Conservation (phyloP, 2,888 invertebrate species). For the Timema podura region DNA sequence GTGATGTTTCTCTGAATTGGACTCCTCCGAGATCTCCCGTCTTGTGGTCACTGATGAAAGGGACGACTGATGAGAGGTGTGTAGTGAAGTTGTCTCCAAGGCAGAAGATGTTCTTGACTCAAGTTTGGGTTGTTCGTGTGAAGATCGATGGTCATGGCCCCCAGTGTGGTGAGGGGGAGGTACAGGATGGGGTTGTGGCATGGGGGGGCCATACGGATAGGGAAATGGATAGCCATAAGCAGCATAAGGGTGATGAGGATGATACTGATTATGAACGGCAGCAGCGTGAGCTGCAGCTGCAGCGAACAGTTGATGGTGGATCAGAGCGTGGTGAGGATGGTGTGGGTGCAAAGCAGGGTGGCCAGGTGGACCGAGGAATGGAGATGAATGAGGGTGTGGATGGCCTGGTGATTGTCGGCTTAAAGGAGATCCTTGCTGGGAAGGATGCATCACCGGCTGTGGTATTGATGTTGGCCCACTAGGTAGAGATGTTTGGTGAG, state of each 20-base stretch:
- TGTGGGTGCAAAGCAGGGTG: constrained; percentile 44
- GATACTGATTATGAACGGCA: constrained; percentile 64
- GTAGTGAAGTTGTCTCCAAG: constrained; percentile 66
- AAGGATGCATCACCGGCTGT: constrained; percentile 68
- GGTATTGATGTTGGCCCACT: constrained; percentile 52
- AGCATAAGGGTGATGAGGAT: constrained; percentile 49
- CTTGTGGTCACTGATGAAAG: constrained; percentile 64
- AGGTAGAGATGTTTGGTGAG: constrained; percentile 52
- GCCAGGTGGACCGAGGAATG: constrained; percentile 56
- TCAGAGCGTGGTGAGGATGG: constrained; percentile 68
- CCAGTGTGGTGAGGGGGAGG: constrained; percentile 45
- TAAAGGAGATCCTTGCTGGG: constrained; percentile 66
- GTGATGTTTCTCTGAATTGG: constrained; percentile 50
- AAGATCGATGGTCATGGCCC: constrained; percentile 15
- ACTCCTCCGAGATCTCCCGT: constrained; percentile 24
- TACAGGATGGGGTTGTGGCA: constrained; percentile 62
- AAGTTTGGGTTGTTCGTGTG: constrained; percentile 24
- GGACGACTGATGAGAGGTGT: constrained; percentile 64
- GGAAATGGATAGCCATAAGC: constrained; percentile 62
- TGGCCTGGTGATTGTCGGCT: constrained; percentile 38
- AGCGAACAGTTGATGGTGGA: constrained; percentile 64
- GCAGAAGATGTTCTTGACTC: constrained; percentile 45
- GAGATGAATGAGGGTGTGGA: constrained; percentile 43
- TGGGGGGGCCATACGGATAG: constrained; percentile 63
- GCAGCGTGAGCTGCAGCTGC: constrained; percentile 55